Evolutionary conservation across 2,888 invertebrate species (phyloP).

Genomic region (Drosophila atripex): DNA sequence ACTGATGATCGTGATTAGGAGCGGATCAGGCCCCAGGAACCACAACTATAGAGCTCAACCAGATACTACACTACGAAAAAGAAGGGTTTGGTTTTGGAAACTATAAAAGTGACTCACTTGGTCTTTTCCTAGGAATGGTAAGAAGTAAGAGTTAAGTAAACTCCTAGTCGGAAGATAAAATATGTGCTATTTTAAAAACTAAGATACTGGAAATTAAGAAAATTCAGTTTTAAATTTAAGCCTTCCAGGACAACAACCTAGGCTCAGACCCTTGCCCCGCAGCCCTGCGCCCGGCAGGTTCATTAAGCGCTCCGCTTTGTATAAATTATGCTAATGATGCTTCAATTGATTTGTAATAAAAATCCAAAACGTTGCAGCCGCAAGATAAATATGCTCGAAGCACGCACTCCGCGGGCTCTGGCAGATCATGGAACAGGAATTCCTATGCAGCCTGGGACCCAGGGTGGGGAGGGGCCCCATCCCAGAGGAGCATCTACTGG

Average conservation of each 20-base stretch:
- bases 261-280: not conserved
- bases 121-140: not conserved
- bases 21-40: conserved; percentile 26
- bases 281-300: conserved; percentile 53
- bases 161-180: no score
- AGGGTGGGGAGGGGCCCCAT: not conserved
- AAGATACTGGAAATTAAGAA: no score
- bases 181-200: no score
- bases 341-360: conserved; percentile 85
- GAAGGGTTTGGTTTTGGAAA: not conserved
- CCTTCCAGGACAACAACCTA: not conserved
- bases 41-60: conserved; percentile 12
- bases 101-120: not conserved
- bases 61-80: conserved; percentile 12
- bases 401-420: conserved; percentile 79
- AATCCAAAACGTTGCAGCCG: conserved; percentile 80
- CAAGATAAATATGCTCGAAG: conserved; percentile 83
- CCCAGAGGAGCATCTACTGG: conserved; percentile 34
- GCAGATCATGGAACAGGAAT: conserved; percentile 35
- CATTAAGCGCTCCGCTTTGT: conserved; percentile 84
- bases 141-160: no score
- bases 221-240: not conserved
- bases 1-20: conserved; percentile 83
- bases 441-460: not conserved
- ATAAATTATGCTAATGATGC: conserved; percentile 85